phyloP scores from a whole-genome alignment of 2,888 invertebrate species.

The Thelaira solivaga region DNA sequence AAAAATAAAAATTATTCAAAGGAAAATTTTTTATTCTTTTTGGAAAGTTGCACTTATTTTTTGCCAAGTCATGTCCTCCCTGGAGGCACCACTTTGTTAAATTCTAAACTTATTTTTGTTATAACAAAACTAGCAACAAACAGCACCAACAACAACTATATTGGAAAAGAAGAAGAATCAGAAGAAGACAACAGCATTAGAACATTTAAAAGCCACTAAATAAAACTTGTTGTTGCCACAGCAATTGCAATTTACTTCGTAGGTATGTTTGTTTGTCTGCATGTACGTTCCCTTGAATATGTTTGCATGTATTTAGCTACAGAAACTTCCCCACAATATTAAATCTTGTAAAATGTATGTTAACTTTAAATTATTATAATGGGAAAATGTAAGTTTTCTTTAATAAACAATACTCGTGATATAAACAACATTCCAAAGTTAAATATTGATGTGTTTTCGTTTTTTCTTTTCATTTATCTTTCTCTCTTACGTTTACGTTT shows the following conservation, averaged over 20 bases:
- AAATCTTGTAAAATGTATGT: constrained; percentile 52
- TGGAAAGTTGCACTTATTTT: too few relatives aligned
- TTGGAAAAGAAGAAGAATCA: too few relatives aligned
- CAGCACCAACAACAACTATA: not conserved
- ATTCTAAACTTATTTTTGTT: not conserved
- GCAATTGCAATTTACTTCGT: not conserved
- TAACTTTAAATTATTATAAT: constrained; percentile 54
- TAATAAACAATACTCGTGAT: constrained; percentile 59
- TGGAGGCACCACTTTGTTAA: too few relatives aligned
- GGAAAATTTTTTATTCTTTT: too few relatives aligned
- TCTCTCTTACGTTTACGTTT: too few relatives aligned
- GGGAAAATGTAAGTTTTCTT: constrained; percentile 55
- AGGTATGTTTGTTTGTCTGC: too few relatives aligned
- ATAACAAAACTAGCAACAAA: not conserved
- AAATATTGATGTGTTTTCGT: constrained; percentile 9
- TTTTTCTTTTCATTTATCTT: too few relatives aligned
- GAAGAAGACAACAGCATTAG: too few relatives aligned
- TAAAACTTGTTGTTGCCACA: constrained; percentile 35
- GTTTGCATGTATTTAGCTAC: not conserved
- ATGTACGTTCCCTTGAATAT: too few relatives aligned
- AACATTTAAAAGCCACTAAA: constrained; percentile 16
- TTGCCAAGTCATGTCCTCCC: too few relatives aligned
- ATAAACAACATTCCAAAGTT: constrained; percentile 56
- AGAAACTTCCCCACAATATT: constrained; percentile 14
- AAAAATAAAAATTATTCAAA: too few relatives aligned